Base-by-base conservation (phyloP, 1,140 invertebrate genomes). In the Scaptomyza hsui region DNA sequence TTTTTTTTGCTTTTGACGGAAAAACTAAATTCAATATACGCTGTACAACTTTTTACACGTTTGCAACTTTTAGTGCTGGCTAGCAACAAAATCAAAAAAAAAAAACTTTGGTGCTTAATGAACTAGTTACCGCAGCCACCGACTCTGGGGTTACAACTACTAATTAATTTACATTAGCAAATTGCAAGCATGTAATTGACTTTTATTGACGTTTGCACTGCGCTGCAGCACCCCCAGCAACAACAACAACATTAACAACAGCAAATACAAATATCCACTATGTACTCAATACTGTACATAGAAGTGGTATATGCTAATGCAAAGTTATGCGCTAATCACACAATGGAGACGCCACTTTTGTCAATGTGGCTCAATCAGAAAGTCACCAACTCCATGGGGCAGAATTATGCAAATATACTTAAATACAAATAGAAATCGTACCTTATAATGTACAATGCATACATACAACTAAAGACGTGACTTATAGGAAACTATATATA, bases 81-180 rank as follows among this genome's bases (percentile, higher is more conserved):
- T 26, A 63, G 45, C 19, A 45, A 16, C 24, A 32, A 67, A 42
- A 60, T 35, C 12, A 48, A 52, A 60, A 56, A 62, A 48, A 42
- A 18, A 64, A 51, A 78, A 62, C 29, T 73, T 76, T 64, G 39
- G 52, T 42, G 78, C 63, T 70, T 73, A 73, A 80, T 76, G 69
- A 80, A 81, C 78, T 73, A 56, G 59, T 61, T 45, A 75, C 78
- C 73, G 29, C 78, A 70, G 60, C 64, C 61, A 57, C 60, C 62
- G 47, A 60, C 67, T 52, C 56, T 68, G 47, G 47, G 78, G 47
- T 81, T 61, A 51, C 53, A 63, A 55, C 47, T 70, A 52, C 78
- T 77, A 81, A 77, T 81, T 81, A 81, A 76, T 74, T 81, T 81
- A 67, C 78, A 81, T 81, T 77, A 77, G 69, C 64, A 77, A 81